phyloP scores from a whole-genome alignment of 2,797 vertebrate species.

The Alca torda region DNA sequence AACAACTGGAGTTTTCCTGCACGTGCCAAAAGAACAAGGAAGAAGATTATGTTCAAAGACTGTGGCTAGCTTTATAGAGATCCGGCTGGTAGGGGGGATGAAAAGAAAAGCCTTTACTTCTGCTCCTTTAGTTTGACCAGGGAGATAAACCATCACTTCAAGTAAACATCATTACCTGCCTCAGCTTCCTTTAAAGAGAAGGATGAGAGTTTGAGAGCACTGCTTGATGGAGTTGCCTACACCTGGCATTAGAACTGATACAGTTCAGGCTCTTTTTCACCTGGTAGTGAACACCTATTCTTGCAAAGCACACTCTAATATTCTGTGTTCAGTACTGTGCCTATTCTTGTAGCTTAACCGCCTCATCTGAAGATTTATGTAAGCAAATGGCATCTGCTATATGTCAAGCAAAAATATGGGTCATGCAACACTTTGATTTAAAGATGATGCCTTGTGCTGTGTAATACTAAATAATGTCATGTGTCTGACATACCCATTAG shows the following conservation, averaged over 20 bases:
- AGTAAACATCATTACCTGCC: background rate
- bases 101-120: background rate
- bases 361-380: constrained; percentile 17
- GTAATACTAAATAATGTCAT: constrained; percentile 64
- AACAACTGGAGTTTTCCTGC: background rate
- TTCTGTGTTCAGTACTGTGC: background rate
- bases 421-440: constrained; percentile 46
- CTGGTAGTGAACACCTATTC: background rate
- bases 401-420: constrained; percentile 31
- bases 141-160: background rate
- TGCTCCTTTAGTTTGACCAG: background rate
- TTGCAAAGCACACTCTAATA: background rate
- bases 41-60: background rate
- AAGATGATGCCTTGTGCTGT: constrained; percentile 49
- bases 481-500: constrained; percentile 57
- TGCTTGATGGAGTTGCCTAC: background rate
- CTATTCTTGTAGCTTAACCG: constrained; percentile 1
- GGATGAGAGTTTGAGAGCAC: background rate
- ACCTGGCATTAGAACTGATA: background rate
- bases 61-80: background rate
- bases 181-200: background rate
- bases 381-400: constrained; percentile 51
- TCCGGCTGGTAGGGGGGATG: background rate
- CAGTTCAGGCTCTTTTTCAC: background rate
- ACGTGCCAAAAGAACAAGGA: background rate